These are phyloP conservation scores for Notodonta ziczac DNA, from an alignment of 2,888 invertebrate genomes.

Conservation along the genomic window DNA sequence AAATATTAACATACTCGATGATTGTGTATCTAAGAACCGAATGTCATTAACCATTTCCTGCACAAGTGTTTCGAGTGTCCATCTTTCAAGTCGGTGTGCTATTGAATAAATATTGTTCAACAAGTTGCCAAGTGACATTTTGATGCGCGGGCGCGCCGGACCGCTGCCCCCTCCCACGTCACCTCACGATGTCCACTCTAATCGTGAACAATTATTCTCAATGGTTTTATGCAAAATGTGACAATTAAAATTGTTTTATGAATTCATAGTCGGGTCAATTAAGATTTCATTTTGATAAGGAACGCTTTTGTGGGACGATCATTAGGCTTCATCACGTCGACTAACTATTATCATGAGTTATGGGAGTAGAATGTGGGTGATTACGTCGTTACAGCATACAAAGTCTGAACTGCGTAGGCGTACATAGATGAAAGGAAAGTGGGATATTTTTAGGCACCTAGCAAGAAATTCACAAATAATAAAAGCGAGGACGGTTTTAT, in stretches of 20 bases:
- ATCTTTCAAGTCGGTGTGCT: constrained; percentile 68
- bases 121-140: constrained; percentile 80
- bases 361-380: constrained; percentile 14
- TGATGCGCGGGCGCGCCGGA: constrained; percentile 55
- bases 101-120: constrained; percentile 81
- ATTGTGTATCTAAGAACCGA: constrained; percentile 74
- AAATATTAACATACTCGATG: constrained; percentile 70
- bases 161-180: constrained; percentile 60
- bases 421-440: neutral
- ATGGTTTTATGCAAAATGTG: constrained; percentile 73
- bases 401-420: neutral
- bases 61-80: constrained; percentile 74
- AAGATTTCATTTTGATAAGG: constrained; percentile 80
- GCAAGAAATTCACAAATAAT: constrained; percentile 56
- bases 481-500: constrained; percentile 58
- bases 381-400: constrained; percentile 28
- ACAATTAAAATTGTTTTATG: constrained; percentile 79
- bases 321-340: constrained; percentile 60
- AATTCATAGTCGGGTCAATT: constrained; percentile 72
- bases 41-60: constrained; percentile 80
- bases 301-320: constrained; percentile 63
- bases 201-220: constrained; percentile 70
- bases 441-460: constrained; percentile 20
- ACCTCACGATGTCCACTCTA: constrained; percentile 59
- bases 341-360: constrained; percentile 40